These are phyloP conservation scores for Pyrochroa serraticornis DNA, from an alignment of 2,888 invertebrate genomes.

Conservation along the genomic window DNA sequence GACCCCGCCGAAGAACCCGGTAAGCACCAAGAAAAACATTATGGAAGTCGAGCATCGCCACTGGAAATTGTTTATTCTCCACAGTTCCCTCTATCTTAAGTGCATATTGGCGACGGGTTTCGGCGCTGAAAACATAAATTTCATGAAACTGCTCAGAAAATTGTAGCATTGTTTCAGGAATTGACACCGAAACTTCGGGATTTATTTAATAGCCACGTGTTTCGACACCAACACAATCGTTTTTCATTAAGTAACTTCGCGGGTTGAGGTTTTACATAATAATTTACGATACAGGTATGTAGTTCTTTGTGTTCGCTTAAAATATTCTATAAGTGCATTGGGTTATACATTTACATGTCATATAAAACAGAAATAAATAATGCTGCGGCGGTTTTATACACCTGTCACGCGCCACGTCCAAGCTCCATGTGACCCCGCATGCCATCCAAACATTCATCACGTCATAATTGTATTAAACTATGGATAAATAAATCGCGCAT, in stretches of 20 bases:
- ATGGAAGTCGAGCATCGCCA: not conserved
- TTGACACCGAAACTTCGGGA: no score
- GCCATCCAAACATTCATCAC: conserved; percentile 34
- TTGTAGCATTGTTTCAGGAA: not conserved
- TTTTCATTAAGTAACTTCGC: not conserved
- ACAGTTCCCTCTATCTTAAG: conserved; percentile 4
- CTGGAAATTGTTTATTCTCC: conserved; percentile 16
- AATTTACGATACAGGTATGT: conserved; percentile 19
- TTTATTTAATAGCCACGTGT: no score
- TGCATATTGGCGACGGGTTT: conserved; percentile 5
- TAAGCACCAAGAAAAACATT: conserved; percentile 18
- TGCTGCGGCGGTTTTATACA: conserved; percentile 25
- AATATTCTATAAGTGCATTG: conserved; percentile 24
- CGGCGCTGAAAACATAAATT: not conserved
- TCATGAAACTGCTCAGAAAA: not conserved
- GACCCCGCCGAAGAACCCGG: conserved; percentile 21
- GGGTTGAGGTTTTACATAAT: conserved; percentile 7
- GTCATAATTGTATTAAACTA: conserved; percentile 30
- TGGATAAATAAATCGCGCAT: conserved; percentile 22
- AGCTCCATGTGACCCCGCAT: conserved; percentile 27
- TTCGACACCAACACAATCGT: no score
- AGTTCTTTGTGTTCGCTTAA: conserved; percentile 17
- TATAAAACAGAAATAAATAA: conserved; percentile 30
- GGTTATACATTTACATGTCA: conserved; percentile 27
- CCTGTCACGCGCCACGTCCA: conserved; percentile 24